Percentiles rank a stretch among this genome's conserved stretches.
phyloP scores from a whole-genome alignment of 2,888 invertebrate genomes.

The Andrena camellia region DNA sequence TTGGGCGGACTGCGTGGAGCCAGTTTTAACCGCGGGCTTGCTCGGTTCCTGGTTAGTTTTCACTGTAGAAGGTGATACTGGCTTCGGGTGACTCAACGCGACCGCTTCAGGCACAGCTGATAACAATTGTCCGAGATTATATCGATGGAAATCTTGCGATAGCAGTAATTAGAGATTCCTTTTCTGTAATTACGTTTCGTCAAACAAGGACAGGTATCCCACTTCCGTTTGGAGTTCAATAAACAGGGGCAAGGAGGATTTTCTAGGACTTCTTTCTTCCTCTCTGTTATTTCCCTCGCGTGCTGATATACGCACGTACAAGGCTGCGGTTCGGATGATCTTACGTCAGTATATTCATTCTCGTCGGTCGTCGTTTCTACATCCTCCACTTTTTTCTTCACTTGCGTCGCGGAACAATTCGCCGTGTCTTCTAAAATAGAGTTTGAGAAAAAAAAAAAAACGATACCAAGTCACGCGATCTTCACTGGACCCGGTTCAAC shows the following conservation, averaged over 20 bases:
- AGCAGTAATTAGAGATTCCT: not conserved
- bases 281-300: conserved; percentile 76
- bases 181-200: conserved; percentile 67
- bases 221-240: conserved; percentile 76
- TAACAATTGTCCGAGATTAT: conserved; percentile 14
- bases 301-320: conserved; percentile 80
- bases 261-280: conserved; percentile 74
- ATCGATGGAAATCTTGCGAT: not conserved
- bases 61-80: conserved; percentile 58
- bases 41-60: conserved; percentile 61
- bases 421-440: conserved; percentile 50
- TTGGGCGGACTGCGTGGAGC: conserved; percentile 72
- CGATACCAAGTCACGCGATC: not conserved
- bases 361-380: conserved; percentile 21
- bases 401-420: conserved; percentile 45
- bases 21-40: conserved; percentile 66
- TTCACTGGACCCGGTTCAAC: not conserved
- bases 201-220: conserved; percentile 78
- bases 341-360: conserved; percentile 57
- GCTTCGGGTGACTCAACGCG: conserved; percentile 61
- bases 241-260: conserved; percentile 81
- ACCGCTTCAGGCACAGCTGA: conserved; percentile 61
- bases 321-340: conserved; percentile 67
- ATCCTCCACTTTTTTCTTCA: conserved; percentile 58
- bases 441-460: not conserved